These are phyloP conservation scores for Macaria liturata DNA, from an alignment of 2,888 invertebrate genomes.

Conservation along the genomic window DNA sequence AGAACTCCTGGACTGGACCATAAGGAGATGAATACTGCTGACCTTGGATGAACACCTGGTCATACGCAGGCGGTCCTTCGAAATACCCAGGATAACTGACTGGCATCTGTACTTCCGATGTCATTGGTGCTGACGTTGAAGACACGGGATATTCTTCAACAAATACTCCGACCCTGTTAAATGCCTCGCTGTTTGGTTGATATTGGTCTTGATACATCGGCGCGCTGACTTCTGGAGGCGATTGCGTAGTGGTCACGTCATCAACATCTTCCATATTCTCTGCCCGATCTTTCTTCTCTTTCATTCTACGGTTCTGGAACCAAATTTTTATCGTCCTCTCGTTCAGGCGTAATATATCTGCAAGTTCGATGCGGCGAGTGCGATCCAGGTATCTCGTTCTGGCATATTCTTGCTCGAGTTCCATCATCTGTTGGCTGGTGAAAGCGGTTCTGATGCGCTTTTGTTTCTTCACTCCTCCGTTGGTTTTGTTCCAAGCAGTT, in stretches of 20 bases:
- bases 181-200: slow-evolving; percentile 37
- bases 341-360: slow-evolving; percentile 45
- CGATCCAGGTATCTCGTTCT: slow-evolving; percentile 88
- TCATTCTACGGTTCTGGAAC: slow-evolving; percentile 93
- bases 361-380: slow-evolving; percentile 87
- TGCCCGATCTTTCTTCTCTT: slow-evolving; percentile 84
- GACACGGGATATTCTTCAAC: slow-evolving; percentile 46
- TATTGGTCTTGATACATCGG: slow-evolving; percentile 45
- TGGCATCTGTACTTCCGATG: slow-evolving; percentile 22
- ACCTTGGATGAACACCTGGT: slow-evolving; percentile 40
- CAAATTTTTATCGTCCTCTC: slow-evolving; percentile 88
- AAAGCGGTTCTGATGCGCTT: slow-evolving; percentile 91
- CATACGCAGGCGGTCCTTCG: slow-evolving; percentile 38
- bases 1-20: slow-evolving; percentile 34
- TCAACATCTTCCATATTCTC: slow-evolving; percentile 55
- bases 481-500: slow-evolving; percentile 40
- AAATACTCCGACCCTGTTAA: slow-evolving; percentile 41
- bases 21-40: slow-evolving; percentile 41
- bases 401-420: slow-evolving; percentile 89
- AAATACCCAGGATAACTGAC: slow-evolving; percentile 39
- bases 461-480: slow-evolving; percentile 50
- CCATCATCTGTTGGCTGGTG: slow-evolving; percentile 88
- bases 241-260: slow-evolving; percentile 52
- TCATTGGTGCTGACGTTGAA: slow-evolving; percentile 33
- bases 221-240: slow-evolving; percentile 44